These are phyloP conservation scores for Eupithecia abbreviata DNA, from an alignment of 2,888 invertebrate genomes.

Conservation along the genomic window DNA sequence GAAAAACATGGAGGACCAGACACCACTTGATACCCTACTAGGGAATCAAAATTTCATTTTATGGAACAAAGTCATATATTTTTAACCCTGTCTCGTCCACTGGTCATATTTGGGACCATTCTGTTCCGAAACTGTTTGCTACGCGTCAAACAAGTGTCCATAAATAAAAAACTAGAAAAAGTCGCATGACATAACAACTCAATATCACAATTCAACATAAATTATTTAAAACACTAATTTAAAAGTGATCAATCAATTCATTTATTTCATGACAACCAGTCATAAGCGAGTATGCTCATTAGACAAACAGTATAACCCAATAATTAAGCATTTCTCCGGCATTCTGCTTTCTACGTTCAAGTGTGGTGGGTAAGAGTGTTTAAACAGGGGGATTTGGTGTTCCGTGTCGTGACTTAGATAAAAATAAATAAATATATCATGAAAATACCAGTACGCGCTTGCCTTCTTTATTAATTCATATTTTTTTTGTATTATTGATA, in stretches of 20 bases:
- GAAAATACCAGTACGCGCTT: not conserved
- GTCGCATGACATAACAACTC: not conserved
- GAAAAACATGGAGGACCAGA: no score
- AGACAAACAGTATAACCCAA: conserved; percentile 53
- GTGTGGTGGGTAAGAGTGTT: conserved; percentile 23
- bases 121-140: not conserved
- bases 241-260: conserved; percentile 51
- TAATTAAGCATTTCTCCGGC: conserved; percentile 58
- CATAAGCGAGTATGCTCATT: conserved; percentile 56
- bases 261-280: conserved; percentile 53
- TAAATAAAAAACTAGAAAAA: not conserved
- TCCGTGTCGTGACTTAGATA: not conserved
- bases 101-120: not conserved
- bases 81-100: not conserved
- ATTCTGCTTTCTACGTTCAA: conserved; percentile 61
- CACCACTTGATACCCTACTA: no score
- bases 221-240: conserved; percentile 27
- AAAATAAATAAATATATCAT: not conserved
- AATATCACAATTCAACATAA: conserved; percentile 6
- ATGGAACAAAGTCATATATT: not conserved
- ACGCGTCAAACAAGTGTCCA: not conserved
- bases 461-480: no score
- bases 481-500: not conserved
- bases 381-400: not conserved
- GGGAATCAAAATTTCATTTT: not conserved